Conservation (phyloP, 2,888 invertebrate genomes). For the Therioaphis trifolii region DNA sequence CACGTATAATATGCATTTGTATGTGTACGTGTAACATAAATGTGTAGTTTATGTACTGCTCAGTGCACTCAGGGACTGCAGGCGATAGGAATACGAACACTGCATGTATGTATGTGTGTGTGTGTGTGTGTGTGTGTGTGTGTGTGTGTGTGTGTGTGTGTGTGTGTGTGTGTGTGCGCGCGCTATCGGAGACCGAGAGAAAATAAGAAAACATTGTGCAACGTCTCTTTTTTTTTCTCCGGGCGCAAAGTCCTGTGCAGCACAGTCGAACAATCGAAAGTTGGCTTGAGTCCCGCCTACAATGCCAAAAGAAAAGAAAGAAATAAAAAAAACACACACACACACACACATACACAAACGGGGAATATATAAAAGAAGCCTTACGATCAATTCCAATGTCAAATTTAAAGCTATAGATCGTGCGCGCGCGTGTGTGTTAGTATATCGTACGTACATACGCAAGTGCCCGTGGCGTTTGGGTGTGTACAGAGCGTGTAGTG, state of each 20-base stretch:
- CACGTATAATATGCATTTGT: no score
- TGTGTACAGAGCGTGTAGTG: neutral
- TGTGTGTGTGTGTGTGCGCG: no score
- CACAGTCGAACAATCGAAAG: constrained; percentile 26
- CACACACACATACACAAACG: no score
- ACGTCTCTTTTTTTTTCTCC: neutral
- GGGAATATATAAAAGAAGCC: constrained; percentile 39
- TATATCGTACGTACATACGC: no score
- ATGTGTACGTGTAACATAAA: no score
- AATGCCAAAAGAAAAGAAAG: constrained; percentile 20
- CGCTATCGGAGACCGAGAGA: neutral
- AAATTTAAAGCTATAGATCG: constrained; percentile 18
- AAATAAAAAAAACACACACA: neutral
- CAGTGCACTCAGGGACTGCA: no score
- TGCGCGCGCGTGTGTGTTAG: neutral
- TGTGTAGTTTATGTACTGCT: no score
- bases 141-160: no score
- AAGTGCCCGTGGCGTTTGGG: no score
- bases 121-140: no score
- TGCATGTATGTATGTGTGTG: no score
- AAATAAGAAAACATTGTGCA: neutral
- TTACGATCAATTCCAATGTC: constrained; percentile 34
- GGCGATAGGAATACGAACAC: no score
- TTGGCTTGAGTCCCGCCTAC: constrained; percentile 46
- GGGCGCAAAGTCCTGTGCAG: neutral